phyloP scores from a whole-genome alignment of 2,113 vertebrate genomes.

The Scomber colias region DNA sequence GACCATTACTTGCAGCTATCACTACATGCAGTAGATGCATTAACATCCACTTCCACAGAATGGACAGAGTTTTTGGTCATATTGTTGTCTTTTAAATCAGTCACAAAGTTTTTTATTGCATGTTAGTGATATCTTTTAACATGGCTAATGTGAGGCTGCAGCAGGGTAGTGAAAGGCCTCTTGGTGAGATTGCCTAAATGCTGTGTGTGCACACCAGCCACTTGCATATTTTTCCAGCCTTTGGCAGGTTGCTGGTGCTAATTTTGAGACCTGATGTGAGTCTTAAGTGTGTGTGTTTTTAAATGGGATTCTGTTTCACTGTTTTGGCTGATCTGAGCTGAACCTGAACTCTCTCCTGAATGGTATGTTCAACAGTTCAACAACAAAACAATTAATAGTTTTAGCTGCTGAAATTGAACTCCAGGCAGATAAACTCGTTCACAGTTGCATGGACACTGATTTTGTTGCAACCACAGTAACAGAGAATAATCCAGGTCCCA shows the following conservation, averaged over 20 bases:
- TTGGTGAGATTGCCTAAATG: conserved; percentile 27
- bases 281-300: conserved; percentile 10
- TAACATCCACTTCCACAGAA: conserved; percentile 30
- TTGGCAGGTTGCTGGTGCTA: too few relatives aligned
- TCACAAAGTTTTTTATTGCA: conserved; percentile 18
- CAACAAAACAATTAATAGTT: not conserved
- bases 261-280: too few relatives aligned
- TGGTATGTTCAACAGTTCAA: not conserved
- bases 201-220: not conserved
- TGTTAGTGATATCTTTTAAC: conserved; percentile 6
- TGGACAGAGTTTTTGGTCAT: not conserved
- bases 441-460: too few relatives aligned
- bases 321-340: not conserved
- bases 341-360: not conserved
- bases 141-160: conserved; percentile 9
- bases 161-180: conserved; percentile 30
- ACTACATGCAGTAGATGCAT: not conserved
- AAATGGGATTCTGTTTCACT: conserved; percentile 29
- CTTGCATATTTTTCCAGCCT: too few relatives aligned
- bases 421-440: not conserved
- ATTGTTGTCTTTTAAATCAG: not conserved
- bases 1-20: not conserved
- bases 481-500: too few relatives aligned
- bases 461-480: too few relatives aligned
- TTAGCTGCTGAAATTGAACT: not conserved